Evolutionary conservation across 2,113 vertebrate genomes (phyloP).

Genomic region (Cinclus mexicanus): DNA sequence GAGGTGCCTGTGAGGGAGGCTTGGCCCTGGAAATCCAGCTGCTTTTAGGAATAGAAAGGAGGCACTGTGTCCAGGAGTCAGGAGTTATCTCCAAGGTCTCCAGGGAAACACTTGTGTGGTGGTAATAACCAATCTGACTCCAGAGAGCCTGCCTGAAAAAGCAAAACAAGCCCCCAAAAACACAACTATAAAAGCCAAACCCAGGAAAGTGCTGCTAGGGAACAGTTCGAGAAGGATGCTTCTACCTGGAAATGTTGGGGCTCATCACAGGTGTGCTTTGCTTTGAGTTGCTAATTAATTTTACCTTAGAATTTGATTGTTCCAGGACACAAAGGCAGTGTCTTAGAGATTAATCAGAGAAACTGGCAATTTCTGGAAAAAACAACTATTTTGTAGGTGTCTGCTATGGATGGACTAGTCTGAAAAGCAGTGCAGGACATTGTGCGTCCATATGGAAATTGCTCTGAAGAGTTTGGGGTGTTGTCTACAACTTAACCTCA

Average conservation of each 20-base stretch:
- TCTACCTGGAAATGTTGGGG: neutral
- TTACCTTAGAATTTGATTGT: neutral
- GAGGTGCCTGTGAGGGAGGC: neutral
- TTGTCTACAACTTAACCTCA: neutral
- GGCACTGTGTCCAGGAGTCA: neutral
- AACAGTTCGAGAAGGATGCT: neutral
- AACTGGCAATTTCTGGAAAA: neutral
- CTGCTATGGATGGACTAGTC: neutral
- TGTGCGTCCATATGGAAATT: neutral
- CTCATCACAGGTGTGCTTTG: accelerated
- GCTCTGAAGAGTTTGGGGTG: neutral
- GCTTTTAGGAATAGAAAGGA: neutral
- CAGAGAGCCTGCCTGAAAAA: neutral
- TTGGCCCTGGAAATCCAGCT: neutral
- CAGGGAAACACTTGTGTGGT: neutral
- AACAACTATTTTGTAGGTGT: neutral
- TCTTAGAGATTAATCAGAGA: neutral
- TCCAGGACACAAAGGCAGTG: accelerated
- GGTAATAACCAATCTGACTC: neutral
- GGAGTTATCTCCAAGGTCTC: neutral
- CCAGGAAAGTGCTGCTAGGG: neutral
- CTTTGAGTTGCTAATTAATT: neutral
- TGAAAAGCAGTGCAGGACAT: neutral
- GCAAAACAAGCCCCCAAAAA: accelerated
- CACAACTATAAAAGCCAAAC: neutral